Base-by-base conservation (phyloP, 2,113 vertebrate genomes). In the Pangasianodon gigas region DNA sequence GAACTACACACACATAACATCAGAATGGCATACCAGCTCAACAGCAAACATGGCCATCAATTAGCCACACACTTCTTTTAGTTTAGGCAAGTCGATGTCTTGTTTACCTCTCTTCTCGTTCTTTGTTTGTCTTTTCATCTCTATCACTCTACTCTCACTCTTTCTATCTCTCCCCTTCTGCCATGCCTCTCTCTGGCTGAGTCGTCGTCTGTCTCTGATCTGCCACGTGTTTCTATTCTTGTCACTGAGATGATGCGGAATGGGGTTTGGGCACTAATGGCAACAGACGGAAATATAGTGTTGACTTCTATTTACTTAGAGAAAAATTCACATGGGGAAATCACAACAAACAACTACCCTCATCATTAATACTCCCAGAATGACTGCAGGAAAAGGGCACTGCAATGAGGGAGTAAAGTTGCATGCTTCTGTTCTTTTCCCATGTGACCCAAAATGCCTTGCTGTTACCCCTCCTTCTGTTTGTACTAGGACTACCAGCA, bases 231-330 rank as follows among this genome's bases (percentile, higher is more conserved):
- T 95, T 93, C 93, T 94, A 91, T 96, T 94, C 80, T 75, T 90
- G 94, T 94, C 90, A 0, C 88, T 91, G 87, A 91, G 87, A 89
- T 48, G 89, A 94, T 85, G 83, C 74, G 87, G 88, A 85, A 51
- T 24, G 86, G 89, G 92, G 94, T 93, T 92, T 89, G 88, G 89
- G 87, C 92, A 81, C 79, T 71, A 77, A 87, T 87, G 87, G 92
- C 84, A 86, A 41, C 90, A 92, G 87, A 90, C 92, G 86, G 90
- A 90, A 94, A 92, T 95, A 91, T 87, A 94, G 92, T 92, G 91
- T 92, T 94, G 95, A 96, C 95, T 11, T 92, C 93, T 96, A 96
- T 97, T 97, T 94, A 93, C 94, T 93, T 44, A 24, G 87, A 84
- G 0, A 0, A 86, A 93, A 95, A 91, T 93, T 96, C 87, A 89